These are phyloP conservation scores for Apodemia zela DNA, from an alignment of 2,888 invertebrate genomes.

Conservation along the genomic window DNA sequence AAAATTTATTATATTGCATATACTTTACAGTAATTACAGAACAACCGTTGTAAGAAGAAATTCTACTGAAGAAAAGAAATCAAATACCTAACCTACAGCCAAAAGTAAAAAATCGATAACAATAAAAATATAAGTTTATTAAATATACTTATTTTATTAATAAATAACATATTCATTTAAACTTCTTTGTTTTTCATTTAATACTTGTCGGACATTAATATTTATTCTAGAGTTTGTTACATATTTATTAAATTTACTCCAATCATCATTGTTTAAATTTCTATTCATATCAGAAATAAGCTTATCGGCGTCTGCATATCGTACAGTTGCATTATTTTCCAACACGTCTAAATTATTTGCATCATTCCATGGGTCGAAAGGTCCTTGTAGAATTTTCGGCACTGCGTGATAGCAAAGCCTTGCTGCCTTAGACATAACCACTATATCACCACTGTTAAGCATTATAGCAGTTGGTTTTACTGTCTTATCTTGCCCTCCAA, in stretches of 20 bases:
- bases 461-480: constrained; percentile 85
- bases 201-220: constrained; percentile 95
- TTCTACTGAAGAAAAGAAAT: background rate
- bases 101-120: constrained; percentile 3
- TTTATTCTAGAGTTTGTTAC: constrained; percentile 90
- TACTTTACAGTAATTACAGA: constrained; percentile 54
- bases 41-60: constrained; percentile 41
- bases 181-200: constrained; percentile 79
- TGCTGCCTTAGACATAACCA: constrained; percentile 93
- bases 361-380: constrained; percentile 69
- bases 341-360: constrained; percentile 27
- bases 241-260: constrained; percentile 81
- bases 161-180: constrained; percentile 46
- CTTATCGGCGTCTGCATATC: constrained; percentile 44
- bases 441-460: constrained; percentile 93
- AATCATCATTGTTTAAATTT: constrained; percentile 53
- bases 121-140: background rate
- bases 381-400: constrained; percentile 87
- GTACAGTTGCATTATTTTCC: constrained; percentile 36
- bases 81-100: background rate
- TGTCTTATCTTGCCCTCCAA: constrained; percentile 89
- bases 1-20: too few relatives aligned
- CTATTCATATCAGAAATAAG: constrained; percentile 40
- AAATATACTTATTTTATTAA: constrained; percentile 37
- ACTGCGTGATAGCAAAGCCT: constrained; percentile 96